A percentile compares a stretch with the other conserved stretches of the same genome.
These are phyloP conservation scores for Microctenopoma stevenorrisi DNA, from an alignment of 2,797 vertebrate genomes.

Conservation along the genomic window DNA sequence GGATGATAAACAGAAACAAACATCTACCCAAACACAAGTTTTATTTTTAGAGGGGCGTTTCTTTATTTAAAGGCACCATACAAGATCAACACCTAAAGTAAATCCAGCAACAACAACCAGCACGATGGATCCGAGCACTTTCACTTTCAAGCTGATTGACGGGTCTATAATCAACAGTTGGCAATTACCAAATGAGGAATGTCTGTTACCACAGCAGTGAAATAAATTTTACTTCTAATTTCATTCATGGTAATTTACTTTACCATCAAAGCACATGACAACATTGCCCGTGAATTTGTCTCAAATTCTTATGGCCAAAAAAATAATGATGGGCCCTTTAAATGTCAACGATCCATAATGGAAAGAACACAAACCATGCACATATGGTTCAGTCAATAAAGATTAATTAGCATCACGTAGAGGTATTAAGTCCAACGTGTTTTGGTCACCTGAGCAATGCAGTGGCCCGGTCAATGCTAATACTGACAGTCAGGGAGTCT, in stretches of 20 bases:
- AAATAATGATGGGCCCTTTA: neutral
- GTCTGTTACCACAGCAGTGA: neutral
- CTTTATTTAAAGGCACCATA: no score
- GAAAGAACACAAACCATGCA: conserved; percentile 12
- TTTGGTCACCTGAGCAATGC: conserved; percentile 46
- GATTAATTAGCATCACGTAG: conserved; percentile 20
- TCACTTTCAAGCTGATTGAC: neutral
- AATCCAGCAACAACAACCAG: neutral
- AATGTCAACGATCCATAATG: conserved; percentile 6
- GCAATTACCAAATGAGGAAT: neutral
- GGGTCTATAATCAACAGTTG: neutral
- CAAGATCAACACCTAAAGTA: neutral
- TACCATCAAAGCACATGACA: no score
- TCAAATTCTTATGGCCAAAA: neutral
- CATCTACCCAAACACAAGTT: neutral
- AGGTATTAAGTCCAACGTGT: conserved; percentile 23
- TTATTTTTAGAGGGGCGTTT: neutral
- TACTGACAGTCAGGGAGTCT: conserved; percentile 37
- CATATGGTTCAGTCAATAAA: conserved; percentile 15
- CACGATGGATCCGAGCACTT: neutral
- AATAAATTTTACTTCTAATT: neutral
- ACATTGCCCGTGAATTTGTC: neutral
- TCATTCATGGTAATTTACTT: neutral
- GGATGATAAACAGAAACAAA: conserved; percentile 40
- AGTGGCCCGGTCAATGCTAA: conserved; percentile 47